Evolutionary conservation across 2,113 vertebrate species (phyloP), one percentile per base, ranked within the genome.

Genomic region (Epinephelus moara): DNA sequence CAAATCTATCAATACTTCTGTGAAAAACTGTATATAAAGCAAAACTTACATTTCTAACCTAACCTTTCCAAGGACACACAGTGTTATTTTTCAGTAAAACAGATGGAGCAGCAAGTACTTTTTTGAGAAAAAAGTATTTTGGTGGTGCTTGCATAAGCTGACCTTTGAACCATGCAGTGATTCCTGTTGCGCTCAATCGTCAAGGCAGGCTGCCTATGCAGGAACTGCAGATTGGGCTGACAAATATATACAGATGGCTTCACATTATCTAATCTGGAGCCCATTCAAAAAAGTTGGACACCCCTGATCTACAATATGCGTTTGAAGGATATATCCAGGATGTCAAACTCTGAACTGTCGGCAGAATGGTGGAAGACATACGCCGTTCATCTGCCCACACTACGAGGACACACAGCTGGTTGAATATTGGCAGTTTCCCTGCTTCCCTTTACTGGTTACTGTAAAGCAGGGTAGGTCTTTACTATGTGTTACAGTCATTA

Each of bases 11-110:
- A 70, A 13, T 55, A 37, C 14, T 15, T 50, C 12, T 25, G 12
- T 61, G 61, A 64, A 70, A 40, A 67, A 45, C 42, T 45, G 42
- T 67, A 55, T 55, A 68, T 42, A 15, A 76, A 49, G 50, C 21
- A 64, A 64, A 69, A 63, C 25, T 9, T 37, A 53, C 7, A 50
- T 49, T 49, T 61, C 21, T 40, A 59, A 17, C 30, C 21, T 64
- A 75, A 76, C 52, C 66, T 80, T 72, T 63, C 19, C 15, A 45
- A 19, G 15, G 15, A 52, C 19, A 42, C n/a, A 37, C 6, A 33
- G 15, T 52, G 52, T 10, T 52, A 25, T 49, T 63, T 73, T 52
- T 64, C 57, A 63, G 21, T 62, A 69, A 50, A 75, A 30, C 23
- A 52, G 15, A 70, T 14, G 40, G 13, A 61, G 4, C 15, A 30